Base-by-base conservation (phyloP, 2,113 vertebrate genomes). In the Irena cyanogastra region DNA sequence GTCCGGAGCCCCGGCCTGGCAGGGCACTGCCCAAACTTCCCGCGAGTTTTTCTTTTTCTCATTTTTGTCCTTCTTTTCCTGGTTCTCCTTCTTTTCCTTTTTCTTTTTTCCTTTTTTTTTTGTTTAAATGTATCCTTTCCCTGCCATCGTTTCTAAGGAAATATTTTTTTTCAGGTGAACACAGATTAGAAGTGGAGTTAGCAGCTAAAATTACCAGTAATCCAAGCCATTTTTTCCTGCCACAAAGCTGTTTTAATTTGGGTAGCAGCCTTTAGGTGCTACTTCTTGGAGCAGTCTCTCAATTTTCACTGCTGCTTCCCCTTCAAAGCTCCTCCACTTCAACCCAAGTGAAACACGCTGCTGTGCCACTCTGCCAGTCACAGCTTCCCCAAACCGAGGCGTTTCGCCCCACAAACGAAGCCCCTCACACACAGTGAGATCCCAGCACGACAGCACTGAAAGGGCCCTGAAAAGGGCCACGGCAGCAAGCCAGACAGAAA, bases 341-440 rank as follows among this genome's bases (percentile, higher is more conserved):
- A 5, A 8, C 10, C 41, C 13, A 0, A 63, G 16, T 20, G 4
- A 41, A 52, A 24, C 39, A 3, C 59, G 1, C 30, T 2, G 24
- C 65, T 18, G 65, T 16, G 68, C 39, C 42, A 15, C 61, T 77
- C 66, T 4, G 16, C n/a, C 3, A 57, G 47, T 4, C 52, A 11
- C 27, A 89, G 31, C 35, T 45, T 39, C 65, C 64, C 70, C 7
- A 71, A 39, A 44, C 20, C 4, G 2, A 6, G 26, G 53, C 17
- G 19, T 35, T 76, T 44, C 45, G 20, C 59, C 76, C 63, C 69
- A 6, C 10, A 39, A 68, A 66, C n/a, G 33, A 90, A 93, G 70
- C 49, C 65, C 35, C 42, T 6, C 30, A 3, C 1, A 10, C 0
- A 30, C 61, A 20, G 3, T 0, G 49, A 23, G 30, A 35, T 15